A percentile compares a stretch with the other conserved stretches of the same genome.
Conservation (phyloP, 64 coral and sea anemone species). For the Anthopleura sola region DNA sequence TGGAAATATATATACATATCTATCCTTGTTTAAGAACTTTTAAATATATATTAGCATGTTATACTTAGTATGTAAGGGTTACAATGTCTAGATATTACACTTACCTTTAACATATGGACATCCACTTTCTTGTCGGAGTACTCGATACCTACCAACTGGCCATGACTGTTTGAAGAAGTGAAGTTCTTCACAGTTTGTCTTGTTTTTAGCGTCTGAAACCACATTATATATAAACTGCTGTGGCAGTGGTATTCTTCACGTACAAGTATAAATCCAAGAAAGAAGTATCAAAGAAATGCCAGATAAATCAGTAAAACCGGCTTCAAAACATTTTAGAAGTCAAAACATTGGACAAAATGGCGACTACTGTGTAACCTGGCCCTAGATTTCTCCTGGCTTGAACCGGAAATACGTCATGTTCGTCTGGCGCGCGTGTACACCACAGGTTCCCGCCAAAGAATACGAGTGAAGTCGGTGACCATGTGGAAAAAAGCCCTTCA, state of each 20-base stretch:
- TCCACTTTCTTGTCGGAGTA: conserved; percentile 88
- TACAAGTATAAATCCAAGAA: background rate
- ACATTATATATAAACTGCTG: conserved; percentile 30
- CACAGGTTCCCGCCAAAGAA: too few species aligned
- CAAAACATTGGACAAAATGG: background rate
- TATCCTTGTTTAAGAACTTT: too few species aligned
- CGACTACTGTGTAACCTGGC: background rate
- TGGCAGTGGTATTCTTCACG: background rate
- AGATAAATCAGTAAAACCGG: background rate
- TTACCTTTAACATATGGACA: conserved; percentile 66
- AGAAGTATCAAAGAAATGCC: background rate
- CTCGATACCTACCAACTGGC: conserved; percentile 35
- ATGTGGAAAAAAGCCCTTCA: too few species aligned
- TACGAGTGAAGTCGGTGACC: too few species aligned
- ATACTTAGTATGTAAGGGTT: background rate
- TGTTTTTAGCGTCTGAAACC: conserved; percentile 90
- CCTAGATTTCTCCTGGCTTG: too few species aligned
- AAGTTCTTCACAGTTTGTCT: conserved; percentile 57
- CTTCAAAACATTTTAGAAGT: background rate
- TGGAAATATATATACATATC: too few species aligned
- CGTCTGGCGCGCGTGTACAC: too few species aligned
- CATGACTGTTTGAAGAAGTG: conserved; percentile 56
- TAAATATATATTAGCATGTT: too few species aligned
- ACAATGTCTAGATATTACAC: background rate
- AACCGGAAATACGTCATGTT: too few species aligned